Evolutionary conservation across 1,140 invertebrate genomes (phyloP), one percentile per base, ranked within the genome.

Genomic region (Drosophila teissieri): DNA sequence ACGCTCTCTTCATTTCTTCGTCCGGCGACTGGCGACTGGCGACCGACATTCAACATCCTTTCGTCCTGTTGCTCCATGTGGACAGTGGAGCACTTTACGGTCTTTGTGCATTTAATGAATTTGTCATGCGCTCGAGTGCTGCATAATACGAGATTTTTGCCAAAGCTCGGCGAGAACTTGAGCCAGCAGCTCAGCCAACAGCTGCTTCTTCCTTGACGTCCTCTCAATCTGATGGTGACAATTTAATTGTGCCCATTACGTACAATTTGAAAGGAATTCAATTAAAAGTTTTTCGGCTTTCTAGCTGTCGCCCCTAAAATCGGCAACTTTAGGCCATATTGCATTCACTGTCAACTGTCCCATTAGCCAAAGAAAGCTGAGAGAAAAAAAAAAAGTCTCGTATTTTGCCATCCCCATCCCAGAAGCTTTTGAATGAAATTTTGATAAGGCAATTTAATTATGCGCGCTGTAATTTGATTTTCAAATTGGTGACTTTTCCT

Each of bases 381-480:
- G 3, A 19, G 4, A 17, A n/a, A n/a, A n/a, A 44, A 45, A 44
- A 19, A 48, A 48, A 42, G 22, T 15, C 39, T 49, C 63, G 11
- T 49, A 17, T 60, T 51, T 49, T 52, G 15, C 27, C 34, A 45
- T 19, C 27, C 34, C 53, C 54, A 44, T 4, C 58, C 69, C 67
- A 65, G 67, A 54, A 65, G 55, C 75, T 79, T 88, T 76, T 80
- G 58, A 83, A 82, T 86, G 62, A 83, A 82, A 79, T 89, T 86
- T 89, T 89, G 84, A 88, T 83, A 86, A 79, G 84, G 70, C 84
- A 88, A 86, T 86, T 86, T 83, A 88, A 86, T 86, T 86, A 86
- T 83, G 79, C 67, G 72, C 83, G 53, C 63, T 36, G 52, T 86
- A 86, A 86, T 86, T 86, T 79, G 72, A 86, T 86, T 86, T 83